These are phyloP conservation scores for Trinorchestia longiramus DNA, from an alignment of 1,140 invertebrate genomes.

Conservation along the genomic window DNA sequence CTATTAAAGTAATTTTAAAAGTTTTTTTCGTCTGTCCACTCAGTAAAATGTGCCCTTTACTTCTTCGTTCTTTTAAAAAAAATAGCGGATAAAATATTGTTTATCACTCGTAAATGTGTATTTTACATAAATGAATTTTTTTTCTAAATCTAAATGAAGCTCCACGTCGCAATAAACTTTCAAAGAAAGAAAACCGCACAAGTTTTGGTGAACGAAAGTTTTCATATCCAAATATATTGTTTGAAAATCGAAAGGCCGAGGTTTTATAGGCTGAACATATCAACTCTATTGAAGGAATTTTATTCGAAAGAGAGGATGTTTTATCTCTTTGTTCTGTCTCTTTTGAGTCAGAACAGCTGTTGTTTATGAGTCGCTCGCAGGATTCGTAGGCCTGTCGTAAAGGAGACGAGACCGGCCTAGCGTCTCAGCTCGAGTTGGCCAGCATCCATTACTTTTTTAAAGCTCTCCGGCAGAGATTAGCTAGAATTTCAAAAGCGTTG, in stretches of 20 bases:
- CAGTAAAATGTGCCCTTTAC: too few species aligned
- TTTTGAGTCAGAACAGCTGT: neutral
- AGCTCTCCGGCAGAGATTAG: neutral
- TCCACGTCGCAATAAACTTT: too few species aligned
- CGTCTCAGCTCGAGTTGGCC: neutral
- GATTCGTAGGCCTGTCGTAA: neutral
- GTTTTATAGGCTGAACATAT: neutral
- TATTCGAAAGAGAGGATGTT: neutral
- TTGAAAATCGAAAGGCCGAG: neutral
- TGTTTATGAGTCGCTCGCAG: neutral
- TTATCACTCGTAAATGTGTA: too few species aligned
- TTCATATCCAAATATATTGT: too few species aligned
- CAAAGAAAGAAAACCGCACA: too few species aligned
- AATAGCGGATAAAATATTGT: too few species aligned
- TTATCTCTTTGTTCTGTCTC: slow-evolving; percentile 19
- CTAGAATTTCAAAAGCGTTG: neutral
- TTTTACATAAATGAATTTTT: too few species aligned
- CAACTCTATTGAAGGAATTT: neutral
- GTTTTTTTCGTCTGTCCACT: too few species aligned
- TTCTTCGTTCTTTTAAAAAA: too few species aligned
- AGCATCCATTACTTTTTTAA: neutral
- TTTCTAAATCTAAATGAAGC: too few species aligned
- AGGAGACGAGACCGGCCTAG: neutral
- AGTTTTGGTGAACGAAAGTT: too few species aligned
- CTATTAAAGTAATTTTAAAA: too few species aligned